phyloP scores from a whole-genome alignment of 2,888 invertebrate genomes.

The Orthosia gracilis region DNA sequence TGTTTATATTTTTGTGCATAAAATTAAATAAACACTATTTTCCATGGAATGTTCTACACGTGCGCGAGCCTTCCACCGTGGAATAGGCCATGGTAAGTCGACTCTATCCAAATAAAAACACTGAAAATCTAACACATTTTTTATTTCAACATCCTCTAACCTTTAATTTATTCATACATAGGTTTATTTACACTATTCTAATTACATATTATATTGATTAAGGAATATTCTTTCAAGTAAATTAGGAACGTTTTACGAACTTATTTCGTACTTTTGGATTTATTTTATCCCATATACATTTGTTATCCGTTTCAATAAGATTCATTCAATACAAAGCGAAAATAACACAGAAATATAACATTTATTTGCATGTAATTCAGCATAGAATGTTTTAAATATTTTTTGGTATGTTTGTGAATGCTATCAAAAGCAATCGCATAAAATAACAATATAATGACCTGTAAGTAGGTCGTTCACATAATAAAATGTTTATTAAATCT shows the following conservation, averaged over 20 bases:
- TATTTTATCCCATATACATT: constrained; percentile 15
- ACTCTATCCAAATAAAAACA: constrained; percentile 84
- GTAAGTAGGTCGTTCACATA: constrained; percentile 48
- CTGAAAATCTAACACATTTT: constrained; percentile 72
- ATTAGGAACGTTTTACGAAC: constrained; percentile 42
- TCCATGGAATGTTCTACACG: constrained; percentile 89
- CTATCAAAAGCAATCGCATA: constrained; percentile 27
- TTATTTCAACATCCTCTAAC: constrained; percentile 69
- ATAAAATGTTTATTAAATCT: constrained; percentile 36
- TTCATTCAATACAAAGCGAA: background rate
- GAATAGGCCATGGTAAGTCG: constrained; percentile 90
- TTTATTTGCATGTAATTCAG: constrained; percentile 9
- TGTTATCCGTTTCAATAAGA: background rate
- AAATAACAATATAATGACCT: constrained; percentile 50
- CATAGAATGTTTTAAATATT: constrained; percentile 1
- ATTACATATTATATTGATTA: constrained; percentile 9
- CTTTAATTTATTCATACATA: constrained; percentile 12
- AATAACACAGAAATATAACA: background rate
- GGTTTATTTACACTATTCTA: constrained; percentile 40
- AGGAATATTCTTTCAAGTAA: constrained; percentile 29
- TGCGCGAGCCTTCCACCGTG: constrained; percentile 86
- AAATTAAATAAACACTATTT: constrained; percentile 86
- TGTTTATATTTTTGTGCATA: constrained; percentile 80
- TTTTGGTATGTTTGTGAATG: constrained; percentile 22
- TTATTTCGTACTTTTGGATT: background rate